Percentiles rank a stretch among this genome's conserved stretches.
Evolutionary conservation across 2,888 invertebrate species (phyloP).

Genomic region (Drosophila meridiana): DNA sequence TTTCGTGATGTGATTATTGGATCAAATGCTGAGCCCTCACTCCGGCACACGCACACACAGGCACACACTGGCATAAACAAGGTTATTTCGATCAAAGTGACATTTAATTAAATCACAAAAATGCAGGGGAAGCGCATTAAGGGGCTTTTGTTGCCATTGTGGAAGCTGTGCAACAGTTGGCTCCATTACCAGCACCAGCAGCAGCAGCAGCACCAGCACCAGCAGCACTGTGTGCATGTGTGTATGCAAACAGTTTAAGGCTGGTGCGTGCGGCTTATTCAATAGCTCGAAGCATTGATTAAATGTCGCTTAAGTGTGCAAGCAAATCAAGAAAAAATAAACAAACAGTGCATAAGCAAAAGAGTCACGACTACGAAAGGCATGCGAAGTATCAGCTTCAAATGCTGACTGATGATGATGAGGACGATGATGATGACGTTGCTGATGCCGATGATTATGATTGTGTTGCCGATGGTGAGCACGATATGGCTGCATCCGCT

Average conservation of each 20-base stretch:
- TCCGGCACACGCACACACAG: conserved; percentile 6
- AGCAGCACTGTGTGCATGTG: conserved; percentile 5
- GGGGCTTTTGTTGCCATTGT: conserved; percentile 20
- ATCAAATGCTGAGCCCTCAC: conserved; percentile 58
- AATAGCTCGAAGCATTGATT: conserved; percentile 62
- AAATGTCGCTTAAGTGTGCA: conserved; percentile 72
- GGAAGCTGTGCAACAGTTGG: conserved; percentile 53
- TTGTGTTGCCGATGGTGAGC: conserved; percentile 2
- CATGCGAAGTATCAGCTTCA: conserved; percentile 3
- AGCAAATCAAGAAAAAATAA: conserved; percentile 56
- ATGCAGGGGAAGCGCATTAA: conserved; percentile 43
- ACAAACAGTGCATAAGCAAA: conserved; percentile 23
- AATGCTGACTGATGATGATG: conserved; percentile 5
- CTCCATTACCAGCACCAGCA: neutral
- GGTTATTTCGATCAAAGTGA: conserved; percentile 73
- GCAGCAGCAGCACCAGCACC: neutral
- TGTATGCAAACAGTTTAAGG: conserved; percentile 57
- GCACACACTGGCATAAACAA: conserved; percentile 47
- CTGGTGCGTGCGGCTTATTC: conserved; percentile 51
- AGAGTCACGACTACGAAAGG: conserved; percentile 13
- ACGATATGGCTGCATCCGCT: conserved; percentile 10
- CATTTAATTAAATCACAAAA: conserved; percentile 73
- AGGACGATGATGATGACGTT: neutral
- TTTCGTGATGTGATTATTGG: conserved; percentile 66
- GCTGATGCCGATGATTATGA: neutral